Evolutionary conservation across 2,797 vertebrate genomes (phyloP).

Genomic region (Mormyrus hasselquistii): DNA sequence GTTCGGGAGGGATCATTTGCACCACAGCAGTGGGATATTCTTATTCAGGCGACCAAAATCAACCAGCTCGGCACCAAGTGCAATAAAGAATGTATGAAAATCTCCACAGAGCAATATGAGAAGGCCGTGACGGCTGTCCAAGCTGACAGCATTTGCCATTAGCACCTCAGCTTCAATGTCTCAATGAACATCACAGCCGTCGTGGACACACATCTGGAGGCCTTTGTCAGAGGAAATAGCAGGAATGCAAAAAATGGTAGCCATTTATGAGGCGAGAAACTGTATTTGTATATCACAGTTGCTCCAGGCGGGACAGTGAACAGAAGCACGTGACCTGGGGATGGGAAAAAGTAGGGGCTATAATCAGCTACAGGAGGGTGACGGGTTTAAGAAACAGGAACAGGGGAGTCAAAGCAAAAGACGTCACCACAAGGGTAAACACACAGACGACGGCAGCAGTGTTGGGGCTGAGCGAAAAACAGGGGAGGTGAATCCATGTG

Average conservation of each 20-base stretch:
- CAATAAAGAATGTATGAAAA: neutral
- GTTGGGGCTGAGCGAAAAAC: neutral
- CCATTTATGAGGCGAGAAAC: neutral
- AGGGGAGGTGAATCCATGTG: neutral
- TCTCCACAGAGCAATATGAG: neutral
- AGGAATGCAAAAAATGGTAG: neutral
- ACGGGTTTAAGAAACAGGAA: neutral
- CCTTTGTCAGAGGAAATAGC: neutral
- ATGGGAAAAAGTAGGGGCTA: neutral
- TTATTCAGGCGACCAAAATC: neutral
- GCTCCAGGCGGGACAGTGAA: neutral
- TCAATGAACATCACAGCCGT: neutral
- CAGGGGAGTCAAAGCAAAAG: neutral
- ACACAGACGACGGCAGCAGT: neutral
- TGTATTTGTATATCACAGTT: neutral
- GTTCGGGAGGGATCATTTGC: neutral
- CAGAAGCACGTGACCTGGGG: neutral
- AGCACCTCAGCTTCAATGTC: neutral
- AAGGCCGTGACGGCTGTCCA: neutral
- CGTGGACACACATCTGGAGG: neutral
- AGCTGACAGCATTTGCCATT: neutral
- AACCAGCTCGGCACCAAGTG: neutral
- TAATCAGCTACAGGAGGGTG: neutral
- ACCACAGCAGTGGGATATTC: neutral
- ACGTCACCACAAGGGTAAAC: neutral